Conservation (phyloP, 2,888 invertebrate species). For the Tipula confusa region DNA sequence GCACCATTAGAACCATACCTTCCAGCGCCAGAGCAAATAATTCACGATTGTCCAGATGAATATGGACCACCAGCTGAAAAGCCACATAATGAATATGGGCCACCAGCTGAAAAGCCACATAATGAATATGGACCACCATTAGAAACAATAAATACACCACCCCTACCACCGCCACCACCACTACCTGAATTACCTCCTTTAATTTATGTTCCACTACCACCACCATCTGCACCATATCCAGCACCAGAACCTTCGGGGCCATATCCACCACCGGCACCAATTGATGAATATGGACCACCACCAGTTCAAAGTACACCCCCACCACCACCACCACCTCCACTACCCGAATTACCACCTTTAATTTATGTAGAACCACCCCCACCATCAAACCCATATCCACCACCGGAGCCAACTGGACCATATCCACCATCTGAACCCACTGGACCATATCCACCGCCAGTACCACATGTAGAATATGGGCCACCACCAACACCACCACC, state of each 20-base stretch:
- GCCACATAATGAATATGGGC: not conserved
- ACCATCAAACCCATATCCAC: too few relatives aligned
- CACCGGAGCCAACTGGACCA: too few relatives aligned
- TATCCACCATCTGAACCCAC: not conserved
- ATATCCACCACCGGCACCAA: not conserved
- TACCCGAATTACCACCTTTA: too few relatives aligned
- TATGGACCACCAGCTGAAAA: not conserved
- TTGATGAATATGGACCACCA: not conserved
- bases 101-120: not conserved
- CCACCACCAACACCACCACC: not conserved
- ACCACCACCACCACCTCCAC: too few relatives aligned
- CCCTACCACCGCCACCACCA: not conserved
- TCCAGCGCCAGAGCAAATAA: not conserved
- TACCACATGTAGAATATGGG: conserved; percentile 21
- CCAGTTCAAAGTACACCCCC: not conserved
- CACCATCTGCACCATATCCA: not conserved
- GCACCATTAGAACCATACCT: not conserved
- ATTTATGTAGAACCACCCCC: too few relatives aligned
- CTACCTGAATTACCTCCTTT: not conserved
- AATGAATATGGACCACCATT: too few relatives aligned
- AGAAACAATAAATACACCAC: not conserved
- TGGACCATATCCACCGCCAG: not conserved
- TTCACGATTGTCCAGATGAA: not conserved
- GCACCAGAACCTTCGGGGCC: not conserved
- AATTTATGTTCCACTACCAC: not conserved